Evolutionary conservation across 2,113 vertebrate genomes (phyloP), one percentile per base, ranked within the genome.

Genomic region (Numenius arquata): DNA sequence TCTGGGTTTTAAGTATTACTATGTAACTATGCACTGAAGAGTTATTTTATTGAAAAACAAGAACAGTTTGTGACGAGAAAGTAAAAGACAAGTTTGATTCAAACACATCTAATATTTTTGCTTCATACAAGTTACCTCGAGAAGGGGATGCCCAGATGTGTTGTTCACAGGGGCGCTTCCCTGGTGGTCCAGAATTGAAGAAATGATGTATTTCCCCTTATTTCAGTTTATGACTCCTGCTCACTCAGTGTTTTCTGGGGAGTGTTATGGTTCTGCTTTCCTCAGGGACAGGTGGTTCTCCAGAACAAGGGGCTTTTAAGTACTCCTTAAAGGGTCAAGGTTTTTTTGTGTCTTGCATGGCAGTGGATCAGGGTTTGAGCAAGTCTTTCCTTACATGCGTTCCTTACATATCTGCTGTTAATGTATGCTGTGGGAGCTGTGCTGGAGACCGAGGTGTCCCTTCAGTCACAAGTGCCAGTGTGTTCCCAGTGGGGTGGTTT

Each of bases 101-200:
- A 76, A 78, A 50, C 47, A 26, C 18, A 2, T 59, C 36, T 84
- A 25, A 15, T 11, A 2, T 12, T 89, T 71, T 74, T 84, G 34
- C 63, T 89, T 71, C 29, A 32, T 27, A 1, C 4, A 30, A 20
- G 26, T 48, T 82, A 30, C 52, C 13, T 63, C 0, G 2, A 41
- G 62, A 53, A 66, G 23, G 23, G 22, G 66, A 12, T 91, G 27
- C 36, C 22, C 62, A 36, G 15, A 3, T 30, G 15, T 58, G 6
- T 50, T 58, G 6, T 50, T 90, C 30, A 30, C 17, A 61, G 15
- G 27, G 17, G 5, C 0, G 0, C 53, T 76, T 76, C 25, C 20
- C 22, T 58, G 32, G 32, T 0, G 0, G 11, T 75, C 40, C 53
- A 62, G 34, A 76, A 53, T 5, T n/a, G 53, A 65, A 58, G 12